A percentile compares a stretch with the other conserved stretches of the same genome.
Conservation (phyloP, 2,113 vertebrate species). For the Naja naja region DNA sequence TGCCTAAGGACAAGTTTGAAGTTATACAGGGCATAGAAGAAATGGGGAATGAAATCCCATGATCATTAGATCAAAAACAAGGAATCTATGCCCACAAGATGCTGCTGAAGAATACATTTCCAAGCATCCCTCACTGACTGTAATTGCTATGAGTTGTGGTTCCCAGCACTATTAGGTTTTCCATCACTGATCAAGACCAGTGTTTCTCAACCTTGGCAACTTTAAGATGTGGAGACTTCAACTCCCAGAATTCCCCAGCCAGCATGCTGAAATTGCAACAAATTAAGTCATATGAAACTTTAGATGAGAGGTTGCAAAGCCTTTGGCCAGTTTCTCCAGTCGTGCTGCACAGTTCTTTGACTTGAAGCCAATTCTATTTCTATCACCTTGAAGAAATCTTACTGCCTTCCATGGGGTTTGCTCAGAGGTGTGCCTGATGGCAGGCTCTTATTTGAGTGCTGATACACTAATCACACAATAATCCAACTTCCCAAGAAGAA, state of each 20-base stretch:
- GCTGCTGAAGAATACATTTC: neutral
- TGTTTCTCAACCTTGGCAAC: neutral
- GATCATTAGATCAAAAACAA: neutral
- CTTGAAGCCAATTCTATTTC: neutral
- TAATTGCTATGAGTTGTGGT: neutral
- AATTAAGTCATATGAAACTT: constrained; percentile 17
- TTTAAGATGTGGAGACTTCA: neutral
- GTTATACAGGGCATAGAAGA: neutral
- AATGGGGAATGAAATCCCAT: neutral
- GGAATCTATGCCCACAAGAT: neutral
- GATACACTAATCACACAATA: neutral
- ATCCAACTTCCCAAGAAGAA: constrained; percentile 44
- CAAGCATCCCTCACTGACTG: neutral
- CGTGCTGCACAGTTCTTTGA: neutral
- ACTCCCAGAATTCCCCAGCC: neutral
- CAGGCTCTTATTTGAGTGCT: neutral
- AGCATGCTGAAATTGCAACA: neutral
- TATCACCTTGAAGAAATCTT: neutral
- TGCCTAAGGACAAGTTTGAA: neutral
- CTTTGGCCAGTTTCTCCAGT: neutral
- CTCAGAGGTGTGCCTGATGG: neutral
- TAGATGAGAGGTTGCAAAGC: neutral
- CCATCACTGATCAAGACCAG: neutral
- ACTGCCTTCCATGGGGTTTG: neutral
- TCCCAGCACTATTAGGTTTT: neutral